Evolutionary conservation across 1,140 invertebrate genomes (phyloP), one percentile per base, ranked within the genome.

Genomic region (Lucilia cuprina): DNA sequence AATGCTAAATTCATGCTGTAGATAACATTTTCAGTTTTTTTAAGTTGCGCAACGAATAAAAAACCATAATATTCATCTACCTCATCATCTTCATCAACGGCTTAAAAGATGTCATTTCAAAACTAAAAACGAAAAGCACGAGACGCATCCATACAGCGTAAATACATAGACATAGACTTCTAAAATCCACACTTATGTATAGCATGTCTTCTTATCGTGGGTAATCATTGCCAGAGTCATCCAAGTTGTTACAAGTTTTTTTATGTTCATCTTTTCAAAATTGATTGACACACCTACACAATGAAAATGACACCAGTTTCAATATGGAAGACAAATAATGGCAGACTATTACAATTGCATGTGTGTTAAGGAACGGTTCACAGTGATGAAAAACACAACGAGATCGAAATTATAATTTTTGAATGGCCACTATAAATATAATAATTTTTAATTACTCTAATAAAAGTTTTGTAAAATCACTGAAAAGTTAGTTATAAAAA

Each of bases 201-300:
- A 7, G 41, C 41, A 7, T 41, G 13, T 14, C 50, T 55, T 55
- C 50, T 55, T 55, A 55, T n/a, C 50, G 17, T 50, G 77, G 41
- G 41, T 80, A 80, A 80, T 80, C 77, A 80, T 80, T 80, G 77
- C 21, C 77, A 80, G n/a, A 49, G 77, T 25, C 77, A 80, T 80
- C 41, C 41, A 80, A 21, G 77, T 21, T n/a, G 47, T 80, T 80
- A 80, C n/a, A 80, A 1, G 13, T 47, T 19, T 80, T 80, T 80
- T 78, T 12, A 30, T 30, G 25, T 21, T 10, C 65, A 25, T 47
- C 77, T 80, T 49, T 80, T 47, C 77, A 80, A 50, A n/a, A 80
- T 41, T 50, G 77, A 80, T 80, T 80, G 77, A 80, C 77, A 80
- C 77, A 80, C 77, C 77, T 80, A 80, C 77, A 80, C 77, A 49